Evolutionary conservation across 2,888 invertebrate species (phyloP), one percentile per base, ranked within the genome.

Genomic region (Orgyia antiqua): DNA sequence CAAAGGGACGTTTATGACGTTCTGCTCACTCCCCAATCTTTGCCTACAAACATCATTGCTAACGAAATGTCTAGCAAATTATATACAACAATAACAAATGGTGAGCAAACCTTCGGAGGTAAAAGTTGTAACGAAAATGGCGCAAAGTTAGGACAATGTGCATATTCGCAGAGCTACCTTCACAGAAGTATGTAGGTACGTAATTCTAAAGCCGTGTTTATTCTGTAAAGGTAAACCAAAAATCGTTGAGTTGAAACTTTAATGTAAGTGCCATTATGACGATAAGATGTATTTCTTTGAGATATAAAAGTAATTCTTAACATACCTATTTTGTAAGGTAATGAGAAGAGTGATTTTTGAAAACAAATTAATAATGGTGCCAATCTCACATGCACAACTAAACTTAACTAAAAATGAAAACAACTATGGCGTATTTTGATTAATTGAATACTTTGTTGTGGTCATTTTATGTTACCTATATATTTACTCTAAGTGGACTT

Each of bases 1-100:
- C 77, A 42, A 43, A 69, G 76, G 77, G 66, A 62, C 65, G 65
- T 74, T 77, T 74, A 76, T 67, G 66, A 65, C 57, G 51, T 51
- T 56, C 50, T 60, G 52, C 52, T 45, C 54, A 48, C 49, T 45
- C 58, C 56, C 56, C 65, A 65, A 66, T 68, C 59, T 63, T 57
- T 61, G 53, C 59, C 52, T 61, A 55, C 56, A 53, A 64, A 57
- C 53, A 58, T 57, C 50, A 51, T 51, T 48, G 49, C 53, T 46
- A 33, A 49, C 43, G 48, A 49, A 52, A 58, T 47, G 56, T 53
- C 51, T 43, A 42, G 42, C 54, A 51, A 64, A 63, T 65, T 72
- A 68, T 69, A 60, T 59, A 61, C 63, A 58, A 64, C 58, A 62
- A 62, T 61, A 62, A 60, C 47, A 54, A 55, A 56, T 42, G 45